These are phyloP conservation scores for Nasonia oneida DNA, from an alignment of 2,888 invertebrate species.

Conservation along the genomic window DNA sequence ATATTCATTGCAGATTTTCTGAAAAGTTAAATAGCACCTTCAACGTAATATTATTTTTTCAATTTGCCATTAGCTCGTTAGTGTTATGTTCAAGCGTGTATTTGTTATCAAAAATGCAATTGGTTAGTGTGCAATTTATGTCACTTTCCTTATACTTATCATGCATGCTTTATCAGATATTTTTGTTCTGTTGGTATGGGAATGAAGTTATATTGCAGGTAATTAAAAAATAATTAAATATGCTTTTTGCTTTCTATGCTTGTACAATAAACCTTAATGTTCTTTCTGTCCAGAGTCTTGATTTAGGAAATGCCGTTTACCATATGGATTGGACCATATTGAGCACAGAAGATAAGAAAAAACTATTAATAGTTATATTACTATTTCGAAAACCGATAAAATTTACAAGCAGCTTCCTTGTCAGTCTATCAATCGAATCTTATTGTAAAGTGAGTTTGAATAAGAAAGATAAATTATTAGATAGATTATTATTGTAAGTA, in stretches of 20 bases:
- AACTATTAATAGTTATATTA: constrained; percentile 67
- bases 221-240: not conserved
- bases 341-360: constrained; percentile 62
- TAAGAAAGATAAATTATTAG: too few relatives aligned
- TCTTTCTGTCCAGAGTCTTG: constrained; percentile 64
- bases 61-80: constrained; percentile 65
- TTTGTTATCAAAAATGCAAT: constrained; percentile 63
- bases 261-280: not conserved
- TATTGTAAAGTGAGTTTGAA: constrained; percentile 67
- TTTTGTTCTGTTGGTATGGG: constrained; percentile 71
- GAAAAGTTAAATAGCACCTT: constrained; percentile 59
- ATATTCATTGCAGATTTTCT: constrained; percentile 39
- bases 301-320: constrained; percentile 66
- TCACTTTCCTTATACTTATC: constrained; percentile 62
- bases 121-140: constrained; percentile 64
- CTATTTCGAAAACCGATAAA: constrained; percentile 66
- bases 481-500: not conserved
- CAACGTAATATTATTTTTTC: constrained; percentile 63
- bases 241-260: not conserved
- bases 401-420: constrained; percentile 67
- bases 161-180: constrained; percentile 69
- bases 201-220: constrained; percentile 68
- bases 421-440: constrained; percentile 69
- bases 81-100: constrained; percentile 67
- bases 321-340: constrained; percentile 68